phyloP scores from a whole-genome alignment of 1,140 invertebrate species.

The Halesus radiatus region DNA sequence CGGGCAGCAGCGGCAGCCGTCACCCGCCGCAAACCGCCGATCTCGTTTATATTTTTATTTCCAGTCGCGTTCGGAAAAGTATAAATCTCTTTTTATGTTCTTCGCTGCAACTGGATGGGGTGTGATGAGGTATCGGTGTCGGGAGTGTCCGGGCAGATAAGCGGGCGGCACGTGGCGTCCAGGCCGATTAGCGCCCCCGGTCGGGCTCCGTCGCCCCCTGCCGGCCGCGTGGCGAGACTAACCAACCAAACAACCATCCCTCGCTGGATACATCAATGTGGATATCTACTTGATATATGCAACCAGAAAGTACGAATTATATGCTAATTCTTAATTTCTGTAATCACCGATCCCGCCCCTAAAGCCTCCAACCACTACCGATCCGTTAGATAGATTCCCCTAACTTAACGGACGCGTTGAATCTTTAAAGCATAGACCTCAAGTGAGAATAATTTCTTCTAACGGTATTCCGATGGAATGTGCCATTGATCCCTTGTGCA shows the following conservation, averaged over 20 bases:
- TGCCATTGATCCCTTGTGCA: too few species aligned
- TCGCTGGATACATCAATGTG: neutral
- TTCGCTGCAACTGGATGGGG: constrained; percentile 5
- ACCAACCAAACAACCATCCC: neutral
- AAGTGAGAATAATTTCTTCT: too few species aligned
- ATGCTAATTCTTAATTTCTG: too few species aligned
- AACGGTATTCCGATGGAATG: too few species aligned
- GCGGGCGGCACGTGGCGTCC: constrained; percentile 20
- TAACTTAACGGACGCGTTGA: too few species aligned
- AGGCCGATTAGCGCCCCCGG: constrained; percentile 14
- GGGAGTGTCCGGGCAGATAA: constrained; percentile 27
- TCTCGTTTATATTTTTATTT: constrained; percentile 1
- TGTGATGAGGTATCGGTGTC: constrained; percentile 13
- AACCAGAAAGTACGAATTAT: too few species aligned
- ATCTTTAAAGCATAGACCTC: too few species aligned
- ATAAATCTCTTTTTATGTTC: constrained; percentile 28
- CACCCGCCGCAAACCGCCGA: neutral
- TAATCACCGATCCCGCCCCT: too few species aligned
- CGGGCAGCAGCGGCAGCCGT: neutral
- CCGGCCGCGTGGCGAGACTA: neutral
- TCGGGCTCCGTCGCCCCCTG: neutral
- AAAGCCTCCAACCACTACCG: too few species aligned
- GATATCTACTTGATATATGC: neutral
- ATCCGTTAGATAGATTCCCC: too few species aligned
- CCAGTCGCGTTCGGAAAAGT: neutral